Conservation (phyloP, 2,113 vertebrate genomes). For the Patagioenas fasciata region DNA sequence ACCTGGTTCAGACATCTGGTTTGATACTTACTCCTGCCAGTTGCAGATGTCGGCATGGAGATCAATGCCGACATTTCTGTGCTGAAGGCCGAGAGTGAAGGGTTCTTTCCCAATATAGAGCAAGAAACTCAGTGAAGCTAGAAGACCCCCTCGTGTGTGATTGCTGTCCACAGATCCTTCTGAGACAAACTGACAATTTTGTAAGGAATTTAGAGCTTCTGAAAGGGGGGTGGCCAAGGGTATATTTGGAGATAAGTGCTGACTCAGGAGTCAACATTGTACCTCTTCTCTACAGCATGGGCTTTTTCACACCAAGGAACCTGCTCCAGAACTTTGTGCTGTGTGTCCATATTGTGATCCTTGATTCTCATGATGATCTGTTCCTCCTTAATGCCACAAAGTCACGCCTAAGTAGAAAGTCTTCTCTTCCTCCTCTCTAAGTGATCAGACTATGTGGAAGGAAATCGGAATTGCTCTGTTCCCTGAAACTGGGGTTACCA, state of each 20-base stretch:
- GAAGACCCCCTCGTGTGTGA: not conserved
- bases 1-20: not conserved
- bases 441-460: not conserved
- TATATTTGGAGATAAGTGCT: not conserved
- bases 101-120: not conserved
- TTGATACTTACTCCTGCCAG: not conserved
- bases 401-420: not conserved
- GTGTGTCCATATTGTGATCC: not conserved
- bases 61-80: not conserved
- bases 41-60: not conserved
- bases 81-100: not conserved
- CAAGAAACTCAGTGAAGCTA: not conserved
- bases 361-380: not conserved
- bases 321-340: not conserved
- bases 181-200: not conserved
- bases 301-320: not conserved
- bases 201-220: not conserved
- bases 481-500: not conserved
- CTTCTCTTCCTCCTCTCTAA: not conserved
- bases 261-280: not conserved
- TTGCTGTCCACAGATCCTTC: not conserved
- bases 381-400: not conserved
- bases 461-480: not conserved
- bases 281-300: not conserved
- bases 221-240: not conserved